phyloP scores from a whole-genome alignment of 2,888 invertebrate genomes.

The Anaspis maculata region DNA sequence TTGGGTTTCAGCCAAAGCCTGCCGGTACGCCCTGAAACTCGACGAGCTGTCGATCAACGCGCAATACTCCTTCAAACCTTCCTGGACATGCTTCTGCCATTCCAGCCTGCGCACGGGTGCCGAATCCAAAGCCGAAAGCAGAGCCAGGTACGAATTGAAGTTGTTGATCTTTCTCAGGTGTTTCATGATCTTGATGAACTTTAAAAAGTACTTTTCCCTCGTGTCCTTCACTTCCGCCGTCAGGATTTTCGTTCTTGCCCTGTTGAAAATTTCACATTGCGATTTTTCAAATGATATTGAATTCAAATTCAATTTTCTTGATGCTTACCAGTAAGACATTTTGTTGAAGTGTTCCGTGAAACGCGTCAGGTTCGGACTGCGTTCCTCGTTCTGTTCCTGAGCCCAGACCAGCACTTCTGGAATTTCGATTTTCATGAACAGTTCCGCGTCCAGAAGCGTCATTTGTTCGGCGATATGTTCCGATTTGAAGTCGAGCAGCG shows the following conservation, averaged over 20 bases:
- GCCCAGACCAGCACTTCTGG: conserved; percentile 97
- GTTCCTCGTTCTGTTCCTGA: conserved; percentile 93
- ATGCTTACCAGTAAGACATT: conserved; percentile 99
- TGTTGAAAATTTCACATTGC: neutral
- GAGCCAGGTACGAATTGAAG: conserved; percentile 95
- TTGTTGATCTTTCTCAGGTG: conserved; percentile 94
- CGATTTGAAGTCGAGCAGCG: conserved; percentile 87
- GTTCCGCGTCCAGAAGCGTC: conserved; percentile 90
- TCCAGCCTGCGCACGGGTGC: conserved; percentile 89
- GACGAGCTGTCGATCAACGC: conserved; percentile 96
- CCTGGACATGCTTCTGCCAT: conserved; percentile 86
- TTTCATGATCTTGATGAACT: conserved; percentile 98
- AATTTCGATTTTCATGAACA: conserved; percentile 94
- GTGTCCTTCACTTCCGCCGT: conserved; percentile 87
- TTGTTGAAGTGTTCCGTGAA: conserved; percentile 99
- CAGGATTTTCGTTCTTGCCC: conserved; percentile 87
- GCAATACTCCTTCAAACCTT: conserved; percentile 89
- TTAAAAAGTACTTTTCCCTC: conserved; percentile 86
- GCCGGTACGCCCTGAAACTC: conserved; percentile 94
- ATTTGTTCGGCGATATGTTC: conserved; percentile 96
- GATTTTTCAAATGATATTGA: neutral
- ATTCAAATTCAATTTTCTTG: conserved; percentile 27
- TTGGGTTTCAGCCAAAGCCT: conserved; percentile 86
- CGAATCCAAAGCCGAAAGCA: conserved; percentile 93
- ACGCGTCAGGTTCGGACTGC: conserved; percentile 90